These are phyloP conservation scores for Melanogrammus aeglefinus DNA, from an alignment of 2,797 vertebrate genomes.

Conservation along the genomic window DNA sequence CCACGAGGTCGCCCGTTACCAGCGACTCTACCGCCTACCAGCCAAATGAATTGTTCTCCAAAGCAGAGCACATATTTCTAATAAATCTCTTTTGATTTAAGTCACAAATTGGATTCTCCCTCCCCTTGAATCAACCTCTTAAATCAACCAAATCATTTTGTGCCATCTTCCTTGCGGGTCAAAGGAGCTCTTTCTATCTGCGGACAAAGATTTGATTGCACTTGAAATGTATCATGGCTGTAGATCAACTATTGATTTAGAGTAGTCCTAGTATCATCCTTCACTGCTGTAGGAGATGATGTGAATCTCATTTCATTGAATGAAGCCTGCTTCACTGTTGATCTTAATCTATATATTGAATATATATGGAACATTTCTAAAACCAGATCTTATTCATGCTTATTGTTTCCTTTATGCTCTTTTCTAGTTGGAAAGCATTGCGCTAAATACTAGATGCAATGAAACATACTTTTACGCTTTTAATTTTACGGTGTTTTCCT, in stretches of 20 bases:
- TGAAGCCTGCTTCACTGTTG: conserved; percentile 20
- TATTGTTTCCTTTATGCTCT: conserved; percentile 3
- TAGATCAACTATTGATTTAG: conserved; percentile 7
- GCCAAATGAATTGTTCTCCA: background rate
- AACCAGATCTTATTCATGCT: background rate
- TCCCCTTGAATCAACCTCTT: background rate
- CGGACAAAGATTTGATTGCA: conserved; percentile 5
- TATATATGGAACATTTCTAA: background rate
- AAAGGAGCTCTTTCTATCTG: conserved; percentile 9
- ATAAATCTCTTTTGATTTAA: background rate
- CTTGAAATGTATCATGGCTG: conserved; percentile 15
- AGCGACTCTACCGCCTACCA: background rate
- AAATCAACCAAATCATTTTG: background rate
- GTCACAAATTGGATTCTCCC: background rate
- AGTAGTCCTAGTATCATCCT: conserved; percentile 25
- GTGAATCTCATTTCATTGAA: conserved; percentile 4
- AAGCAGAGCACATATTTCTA: background rate
- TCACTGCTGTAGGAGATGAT: conserved; percentile 18
- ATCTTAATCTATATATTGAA: conserved; percentile 8
- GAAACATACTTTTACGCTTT: background rate
- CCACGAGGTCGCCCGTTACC: background rate
- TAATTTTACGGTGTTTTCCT: background rate
- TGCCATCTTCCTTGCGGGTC: background rate
- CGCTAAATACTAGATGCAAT: background rate
- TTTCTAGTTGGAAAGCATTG: conserved; percentile 4